A percentile compares a stretch with the other conserved stretches of the same genome.
Conservation (phyloP, 2,113 vertebrate genomes). For the Shinisaurus crocodilurus region DNA sequence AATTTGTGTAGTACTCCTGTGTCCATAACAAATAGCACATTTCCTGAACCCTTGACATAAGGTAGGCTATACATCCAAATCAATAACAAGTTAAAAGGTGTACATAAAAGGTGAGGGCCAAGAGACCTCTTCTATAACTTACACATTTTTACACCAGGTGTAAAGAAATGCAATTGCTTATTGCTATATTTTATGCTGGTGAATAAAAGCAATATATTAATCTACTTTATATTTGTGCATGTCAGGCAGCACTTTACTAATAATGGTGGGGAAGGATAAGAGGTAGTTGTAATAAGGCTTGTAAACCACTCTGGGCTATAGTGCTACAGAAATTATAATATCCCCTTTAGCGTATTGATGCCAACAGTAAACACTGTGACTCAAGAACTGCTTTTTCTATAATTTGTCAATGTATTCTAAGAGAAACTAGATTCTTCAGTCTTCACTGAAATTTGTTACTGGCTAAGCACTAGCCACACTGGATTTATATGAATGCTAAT, state of each 20-base stretch:
- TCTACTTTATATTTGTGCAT: conserved; percentile 19
- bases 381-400: conserved; percentile 24
- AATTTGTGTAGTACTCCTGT: conserved; percentile 15
- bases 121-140: conserved; percentile 30
- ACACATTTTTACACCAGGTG: conserved; percentile 40
- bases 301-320: background rate
- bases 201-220: conserved; percentile 43
- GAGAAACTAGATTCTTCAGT: background rate
- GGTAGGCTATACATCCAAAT: background rate
- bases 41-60: background rate
- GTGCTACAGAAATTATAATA: conserved; percentile 12
- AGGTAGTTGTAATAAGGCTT: conserved; percentile 27
- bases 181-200: conserved; percentile 12
- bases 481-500: conserved; percentile 27
- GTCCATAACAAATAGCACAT: background rate
- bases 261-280: conserved; percentile 28
- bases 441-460: conserved; percentile 20
- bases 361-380: conserved; percentile 17
- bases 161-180: conserved; percentile 44
- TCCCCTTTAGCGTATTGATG: background rate
- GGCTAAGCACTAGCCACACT: background rate
- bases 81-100: background rate
- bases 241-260: conserved; percentile 48
- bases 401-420: conserved; percentile 4
- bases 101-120: background rate